Percentiles rank a stretch among this genome's conserved stretches.
Conservation (phyloP, 1,140 invertebrate genomes). For the Drosophila pandora region DNA sequence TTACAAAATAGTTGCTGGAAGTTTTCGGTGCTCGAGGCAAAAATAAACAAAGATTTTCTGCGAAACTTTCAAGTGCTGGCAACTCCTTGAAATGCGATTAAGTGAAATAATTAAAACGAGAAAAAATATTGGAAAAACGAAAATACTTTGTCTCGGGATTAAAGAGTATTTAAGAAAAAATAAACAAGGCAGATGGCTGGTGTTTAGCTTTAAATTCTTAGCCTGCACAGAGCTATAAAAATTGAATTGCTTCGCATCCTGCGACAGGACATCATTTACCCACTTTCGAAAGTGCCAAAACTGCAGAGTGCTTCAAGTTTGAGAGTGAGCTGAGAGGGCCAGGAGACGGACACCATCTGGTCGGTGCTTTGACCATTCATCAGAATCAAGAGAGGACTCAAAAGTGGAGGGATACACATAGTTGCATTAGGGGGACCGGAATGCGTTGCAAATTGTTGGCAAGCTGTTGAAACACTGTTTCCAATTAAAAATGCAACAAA, state of each 20-base stretch:
- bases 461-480: slow-evolving; percentile 42
- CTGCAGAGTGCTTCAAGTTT: slow-evolving; percentile 21
- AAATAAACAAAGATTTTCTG: slow-evolving; percentile 45
- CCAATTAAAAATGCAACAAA: slow-evolving; percentile 54
- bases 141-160: background rate
- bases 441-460: slow-evolving; percentile 46
- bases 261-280: slow-evolving; percentile 3
- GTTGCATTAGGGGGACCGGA: slow-evolving; percentile 24
- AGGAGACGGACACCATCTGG: slow-evolving; percentile 28
- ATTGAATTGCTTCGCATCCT: slow-evolving; percentile 13
- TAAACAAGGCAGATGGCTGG: background rate
- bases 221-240: background rate
- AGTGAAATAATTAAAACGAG: slow-evolving; percentile 51
- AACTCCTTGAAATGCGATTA: slow-evolving; percentile 46
- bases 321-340: background rate
- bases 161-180: background rate
- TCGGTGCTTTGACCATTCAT: slow-evolving; percentile 25
- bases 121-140: slow-evolving; percentile 5
- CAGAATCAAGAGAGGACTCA: slow-evolving; percentile 21
- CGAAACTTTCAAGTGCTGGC: slow-evolving; percentile 53
- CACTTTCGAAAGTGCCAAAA: slow-evolving; percentile 1
- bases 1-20: slow-evolving; percentile 40
- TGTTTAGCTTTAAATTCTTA: background rate
- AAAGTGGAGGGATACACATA: background rate
- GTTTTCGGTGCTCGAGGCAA: slow-evolving; percentile 9